A percentile compares a stretch with the other conserved stretches of the same genome.
Conservation (phyloP, 2,888 invertebrate genomes). For the Campoplex capitator region DNA sequence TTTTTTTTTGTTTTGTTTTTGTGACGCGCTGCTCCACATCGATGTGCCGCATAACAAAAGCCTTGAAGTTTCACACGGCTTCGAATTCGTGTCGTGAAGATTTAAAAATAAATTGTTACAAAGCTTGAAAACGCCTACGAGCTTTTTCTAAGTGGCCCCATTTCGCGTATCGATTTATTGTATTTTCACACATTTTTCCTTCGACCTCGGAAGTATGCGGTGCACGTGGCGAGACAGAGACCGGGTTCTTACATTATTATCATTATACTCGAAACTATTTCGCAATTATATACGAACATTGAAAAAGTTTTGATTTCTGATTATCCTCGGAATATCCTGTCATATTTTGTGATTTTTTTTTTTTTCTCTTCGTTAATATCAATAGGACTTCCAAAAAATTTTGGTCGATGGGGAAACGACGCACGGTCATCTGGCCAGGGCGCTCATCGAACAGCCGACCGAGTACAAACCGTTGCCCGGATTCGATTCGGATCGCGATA, state of each 20-base stretch:
- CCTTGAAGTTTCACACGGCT: conserved; percentile 32
- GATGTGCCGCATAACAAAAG: neutral
- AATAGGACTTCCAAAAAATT: conserved; percentile 76
- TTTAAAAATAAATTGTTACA: conserved; percentile 62
- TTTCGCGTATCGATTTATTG: conserved; percentile 30
- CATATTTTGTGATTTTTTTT: conserved; percentile 22
- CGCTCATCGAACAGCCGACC: conserved; percentile 69
- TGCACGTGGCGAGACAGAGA: conserved; percentile 78
- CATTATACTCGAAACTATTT: neutral
- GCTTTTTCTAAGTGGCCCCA: conserved; percentile 34
- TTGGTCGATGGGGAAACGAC: conserved; percentile 77
- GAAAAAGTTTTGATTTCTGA: neutral
- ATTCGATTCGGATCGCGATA: conserved; percentile 73
- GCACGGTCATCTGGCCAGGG: conserved; percentile 64
- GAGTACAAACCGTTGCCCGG: conserved; percentile 77
- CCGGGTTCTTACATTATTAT: conserved; percentile 68
- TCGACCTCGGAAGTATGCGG: conserved; percentile 70
- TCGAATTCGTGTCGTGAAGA: conserved; percentile 38
- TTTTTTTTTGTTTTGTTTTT: neutral
- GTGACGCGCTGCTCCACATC: neutral
- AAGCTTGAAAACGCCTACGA: conserved; percentile 49
- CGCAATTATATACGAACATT: neutral
- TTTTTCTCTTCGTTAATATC: neutral
- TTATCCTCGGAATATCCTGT: neutral
- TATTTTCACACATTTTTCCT: conserved; percentile 21